Evolutionary conservation across 2,797 vertebrate genomes (phyloP), one percentile per base, ranked within the genome.

Genomic region (Rhabdomys pumilio): DNA sequence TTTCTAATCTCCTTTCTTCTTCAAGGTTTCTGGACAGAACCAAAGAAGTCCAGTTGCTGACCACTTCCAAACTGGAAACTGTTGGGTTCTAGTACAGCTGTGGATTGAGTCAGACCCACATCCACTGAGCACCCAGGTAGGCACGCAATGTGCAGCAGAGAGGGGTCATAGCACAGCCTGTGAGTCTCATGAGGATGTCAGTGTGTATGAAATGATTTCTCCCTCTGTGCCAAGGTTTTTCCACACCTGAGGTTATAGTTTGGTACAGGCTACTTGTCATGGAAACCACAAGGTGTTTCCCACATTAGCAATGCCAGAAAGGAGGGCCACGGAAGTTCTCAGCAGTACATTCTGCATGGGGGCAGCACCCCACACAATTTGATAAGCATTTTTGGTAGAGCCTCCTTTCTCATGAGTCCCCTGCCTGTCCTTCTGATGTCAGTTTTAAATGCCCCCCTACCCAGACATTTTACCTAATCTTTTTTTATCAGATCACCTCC

Each of bases 221-320:
- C 86, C 81, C 29, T 85, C 86, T 63, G 0, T 29, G 67, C 34
- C 90, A 76, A 14, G 79, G 82, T 89, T 88, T 93, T 69, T 69
- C 86, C 93, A 89, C 65, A 53, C 88, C 26, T 50, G 50, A 69
- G 65, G 91, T 93, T 15, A 91, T 5, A 89, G 69, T 11, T 29
- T 72, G 72, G 53, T 83, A 72, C 24, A 75, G 65, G 80, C 22
- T 75, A 31, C 59, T 95, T 87, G 77, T 89, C n/a, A 17, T n/a
- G 77, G 90, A 92, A 63, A 83, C 76, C 55, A 93, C 77, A 89
- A 73, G 93, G 59, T 77, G 59, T 89, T 92, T 89, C 41, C 89
- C 63, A 59, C 14, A 3, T 55, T 29, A 79, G 67, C n/a, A 47
- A 41, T 8, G 47, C 76, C 82, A 76, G 61, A 77, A 76, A 95